A percentile compares a stretch with the other conserved stretches of the same genome.
Conservation (phyloP, 2,797 vertebrate genomes). For the Bradypodion ventrale region DNA sequence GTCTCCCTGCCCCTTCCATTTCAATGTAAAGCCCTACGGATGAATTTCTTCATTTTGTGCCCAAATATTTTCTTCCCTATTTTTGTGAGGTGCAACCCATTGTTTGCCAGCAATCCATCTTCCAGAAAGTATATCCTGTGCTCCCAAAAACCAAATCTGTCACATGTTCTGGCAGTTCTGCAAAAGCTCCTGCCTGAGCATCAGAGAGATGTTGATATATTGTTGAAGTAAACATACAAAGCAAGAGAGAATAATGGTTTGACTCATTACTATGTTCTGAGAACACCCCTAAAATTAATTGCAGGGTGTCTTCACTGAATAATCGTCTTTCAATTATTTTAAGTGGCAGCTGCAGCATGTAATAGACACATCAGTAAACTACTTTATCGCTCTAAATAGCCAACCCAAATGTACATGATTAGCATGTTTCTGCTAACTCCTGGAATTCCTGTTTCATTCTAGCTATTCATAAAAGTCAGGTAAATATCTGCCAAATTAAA, state of each 20-base stretch:
- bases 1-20: no score
- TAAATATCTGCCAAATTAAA: conserved; percentile 38
- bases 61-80: no score
- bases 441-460: conserved; percentile 21
- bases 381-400: conserved; percentile 13
- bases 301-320: background rate
- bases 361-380: background rate
- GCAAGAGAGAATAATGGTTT: background rate
- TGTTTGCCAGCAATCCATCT: no score
- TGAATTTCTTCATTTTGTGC: no score
- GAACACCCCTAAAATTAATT: background rate
- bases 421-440: background rate
- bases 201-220: background rate
- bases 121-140: no score
- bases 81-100: no score
- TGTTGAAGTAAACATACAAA: background rate
- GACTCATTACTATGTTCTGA: background rate
- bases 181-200: background rate
- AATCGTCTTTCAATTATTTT: background rate
- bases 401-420: background rate
- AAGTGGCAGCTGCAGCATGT: background rate
- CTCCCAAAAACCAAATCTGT: background rate
- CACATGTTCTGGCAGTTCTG: background rate
- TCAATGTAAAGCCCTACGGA: no score
- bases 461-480: conserved; percentile 34